Conservation (phyloP, 2,888 invertebrate species). For the Tenthredo mesomela region DNA sequence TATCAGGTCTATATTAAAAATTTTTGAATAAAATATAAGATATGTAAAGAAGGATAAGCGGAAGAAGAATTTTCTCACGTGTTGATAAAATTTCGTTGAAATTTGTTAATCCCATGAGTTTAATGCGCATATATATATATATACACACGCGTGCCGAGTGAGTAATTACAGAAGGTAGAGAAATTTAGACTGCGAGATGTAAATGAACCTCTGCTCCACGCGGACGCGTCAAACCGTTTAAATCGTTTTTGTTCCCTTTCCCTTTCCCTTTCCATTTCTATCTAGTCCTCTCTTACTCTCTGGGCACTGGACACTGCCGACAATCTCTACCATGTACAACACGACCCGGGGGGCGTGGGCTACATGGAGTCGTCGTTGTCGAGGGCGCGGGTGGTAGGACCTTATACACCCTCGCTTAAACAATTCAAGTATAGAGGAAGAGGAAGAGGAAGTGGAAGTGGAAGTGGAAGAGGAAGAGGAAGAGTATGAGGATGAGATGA, state of each 20-base stretch:
- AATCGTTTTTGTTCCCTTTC: conserved; percentile 41
- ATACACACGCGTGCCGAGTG: not conserved
- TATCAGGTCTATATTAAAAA: not conserved
- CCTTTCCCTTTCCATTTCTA: not conserved
- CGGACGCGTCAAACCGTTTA: conserved; percentile 41
- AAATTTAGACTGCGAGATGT: not conserved
- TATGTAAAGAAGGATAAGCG: not conserved
- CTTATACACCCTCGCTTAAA: conserved; percentile 43
- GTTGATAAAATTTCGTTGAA: not conserved
- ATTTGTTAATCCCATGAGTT: not conserved
- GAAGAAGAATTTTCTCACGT: not conserved
- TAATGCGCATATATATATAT: not conserved
- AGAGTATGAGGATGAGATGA: conserved; percentile 12
- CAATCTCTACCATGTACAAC: conserved; percentile 48
- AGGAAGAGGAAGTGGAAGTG: conserved; percentile 35
- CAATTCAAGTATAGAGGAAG: conserved; percentile 45
- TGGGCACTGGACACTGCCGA: not conserved
- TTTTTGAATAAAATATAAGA: not conserved
- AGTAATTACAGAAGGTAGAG: not conserved
- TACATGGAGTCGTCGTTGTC: conserved; percentile 42
- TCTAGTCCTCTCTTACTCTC: not conserved
- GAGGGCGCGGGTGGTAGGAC: conserved; percentile 24
- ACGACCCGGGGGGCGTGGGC: conserved; percentile 40
- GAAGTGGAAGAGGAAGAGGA: conserved; percentile 34
- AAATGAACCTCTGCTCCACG: conserved; percentile 16